phyloP scores from a whole-genome alignment of 2,113 vertebrate species.

The Cololabis saira region DNA sequence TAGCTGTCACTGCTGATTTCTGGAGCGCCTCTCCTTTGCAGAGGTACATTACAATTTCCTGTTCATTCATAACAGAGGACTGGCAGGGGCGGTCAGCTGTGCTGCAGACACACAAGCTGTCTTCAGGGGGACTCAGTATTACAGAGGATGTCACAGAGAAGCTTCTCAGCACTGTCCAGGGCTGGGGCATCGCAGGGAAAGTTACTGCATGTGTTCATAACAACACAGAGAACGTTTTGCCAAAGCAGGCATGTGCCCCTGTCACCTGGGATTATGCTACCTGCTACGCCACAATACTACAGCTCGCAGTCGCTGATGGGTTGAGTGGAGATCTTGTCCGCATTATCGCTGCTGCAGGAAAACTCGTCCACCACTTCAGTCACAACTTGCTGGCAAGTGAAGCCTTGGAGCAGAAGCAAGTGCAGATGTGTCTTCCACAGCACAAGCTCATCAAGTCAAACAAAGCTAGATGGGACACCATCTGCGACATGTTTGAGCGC shows the following conservation, averaged over 20 bases:
- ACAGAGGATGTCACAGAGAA: slow-evolving; percentile 24
- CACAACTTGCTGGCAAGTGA: slow-evolving; percentile 36
- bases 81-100: slow-evolving; percentile 62
- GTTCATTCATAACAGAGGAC: slow-evolving; percentile 67
- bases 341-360: slow-evolving; percentile 54
- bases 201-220: slow-evolving; percentile 63
- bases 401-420: slow-evolving; percentile 63
- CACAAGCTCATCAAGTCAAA: slow-evolving; percentile 56
- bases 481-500: slow-evolving; percentile 67
- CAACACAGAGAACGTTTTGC: slow-evolving; percentile 5
- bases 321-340: slow-evolving; percentile 55
- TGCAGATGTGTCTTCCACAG: slow-evolving; percentile 65
- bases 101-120: slow-evolving; percentile 62
- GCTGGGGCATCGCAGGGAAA: slow-evolving; percentile 54
- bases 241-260: background rate
- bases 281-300: slow-evolving; percentile 60
- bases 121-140: slow-evolving; percentile 3
- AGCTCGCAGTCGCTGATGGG: slow-evolving; percentile 51
- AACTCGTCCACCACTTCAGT: slow-evolving; percentile 61
- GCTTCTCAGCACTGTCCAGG: slow-evolving; percentile 42
- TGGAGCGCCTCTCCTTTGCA: slow-evolving; percentile 62
- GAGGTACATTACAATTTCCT: slow-evolving; percentile 58
- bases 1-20: slow-evolving; percentile 62
- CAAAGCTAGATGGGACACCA: slow-evolving; percentile 64
- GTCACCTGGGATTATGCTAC: slow-evolving; percentile 50